Percentiles rank a stretch among this genome's conserved stretches.
Conservation (phyloP, 2,113 vertebrate genomes). For the Struthio camelus region DNA sequence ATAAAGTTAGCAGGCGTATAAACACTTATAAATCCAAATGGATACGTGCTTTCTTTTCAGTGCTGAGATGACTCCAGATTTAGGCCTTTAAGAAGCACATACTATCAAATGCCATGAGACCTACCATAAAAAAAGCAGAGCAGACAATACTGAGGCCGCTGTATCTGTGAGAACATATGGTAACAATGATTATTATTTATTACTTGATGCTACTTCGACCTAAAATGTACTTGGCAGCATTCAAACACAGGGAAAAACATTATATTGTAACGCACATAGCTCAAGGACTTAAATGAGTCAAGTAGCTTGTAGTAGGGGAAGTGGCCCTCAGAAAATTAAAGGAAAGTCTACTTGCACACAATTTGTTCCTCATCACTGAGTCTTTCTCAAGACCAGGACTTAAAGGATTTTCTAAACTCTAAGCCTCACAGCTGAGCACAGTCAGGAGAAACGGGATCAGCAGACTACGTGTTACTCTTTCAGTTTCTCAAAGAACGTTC, state of each 20-base stretch:
- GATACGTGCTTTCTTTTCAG: background rate
- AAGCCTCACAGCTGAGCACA: background rate
- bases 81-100: background rate
- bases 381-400: background rate
- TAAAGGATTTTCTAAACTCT: background rate
- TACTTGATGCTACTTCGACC: constrained; percentile 15
- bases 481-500: background rate
- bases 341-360: background rate
- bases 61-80: background rate
- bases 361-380: background rate
- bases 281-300: background rate
- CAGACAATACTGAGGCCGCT: background rate
- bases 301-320: background rate
- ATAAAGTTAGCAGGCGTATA: background rate
- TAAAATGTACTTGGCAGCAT: constrained; percentile 21
- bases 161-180: constrained; percentile 23
- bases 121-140: background rate
- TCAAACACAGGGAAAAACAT: constrained; percentile 2
- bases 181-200: constrained; percentile 48
- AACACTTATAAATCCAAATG: background rate
- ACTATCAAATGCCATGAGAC: background rate
- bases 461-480: background rate
- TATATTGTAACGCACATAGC: background rate
- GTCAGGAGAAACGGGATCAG: background rate
- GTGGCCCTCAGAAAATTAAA: background rate